Evolutionary conservation across 2,113 vertebrate species (phyloP), one percentile per base, ranked within the genome.

Genomic region (Telmatochromis sp.): DNA sequence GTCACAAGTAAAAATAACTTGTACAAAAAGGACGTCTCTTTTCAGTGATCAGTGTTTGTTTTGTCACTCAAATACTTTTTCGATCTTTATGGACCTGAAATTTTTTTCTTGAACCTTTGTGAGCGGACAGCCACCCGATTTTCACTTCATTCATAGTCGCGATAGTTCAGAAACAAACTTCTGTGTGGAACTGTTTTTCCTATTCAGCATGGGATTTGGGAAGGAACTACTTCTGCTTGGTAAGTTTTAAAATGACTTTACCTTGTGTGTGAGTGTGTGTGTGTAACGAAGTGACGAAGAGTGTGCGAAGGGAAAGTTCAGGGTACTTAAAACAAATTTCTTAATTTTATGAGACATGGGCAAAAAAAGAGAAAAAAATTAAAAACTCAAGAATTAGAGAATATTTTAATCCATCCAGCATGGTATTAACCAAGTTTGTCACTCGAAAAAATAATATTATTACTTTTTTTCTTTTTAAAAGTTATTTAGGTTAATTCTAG

Each of bases 161-260:
- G 58, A 7, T 58, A 26, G 5, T 63, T 37, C 28, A 7, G n/a
- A 63, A 85, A 14, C 84, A 28, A 23, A 50, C 73, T 21, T 21
- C 63, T 35, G 78, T 75, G 12, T 78, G 87, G 47, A 10, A 57
- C 11, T 21, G 78, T 10, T 14, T 8, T 79, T 50, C 37, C 7
- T 40, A 11, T 73, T 63, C 40, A 80, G 81, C 73, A 95, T 95
- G 94, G 87, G 45, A 63, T 19, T 26, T 50, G 13, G 47, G 13
- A 95, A 90, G 57, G 80, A 47, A 19, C 57, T 94, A 3, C 53
- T 93, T 42, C 33, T 89, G 42, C 82, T 94, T 7, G 89, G 95
- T 95, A 80, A 94, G 95, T 94, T 71, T 50, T 63, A 88, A 28
- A 85, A 45, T 83, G 68, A 79, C 7, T 58, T 9, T 23, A 37